Evolutionary conservation across 1,140 invertebrate species (phyloP), one percentile per base, ranked within the genome.

Genomic region (Drosophila nasuta): DNA sequence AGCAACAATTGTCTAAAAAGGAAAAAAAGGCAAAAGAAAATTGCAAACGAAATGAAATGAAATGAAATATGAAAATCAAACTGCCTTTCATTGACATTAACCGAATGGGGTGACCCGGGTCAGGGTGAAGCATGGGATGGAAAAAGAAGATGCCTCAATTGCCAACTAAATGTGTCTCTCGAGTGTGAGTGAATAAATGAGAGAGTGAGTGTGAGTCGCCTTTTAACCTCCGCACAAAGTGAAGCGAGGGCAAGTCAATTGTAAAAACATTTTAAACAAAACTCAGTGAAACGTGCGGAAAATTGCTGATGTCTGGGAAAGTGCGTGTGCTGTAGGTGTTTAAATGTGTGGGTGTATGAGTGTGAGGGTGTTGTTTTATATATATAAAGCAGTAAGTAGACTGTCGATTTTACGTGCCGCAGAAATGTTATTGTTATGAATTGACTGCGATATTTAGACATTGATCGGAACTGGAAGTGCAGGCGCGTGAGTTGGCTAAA

Each of bases 181-280:
- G 20, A 25, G 20, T 25, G 3, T 25, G 20, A 25, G 20, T 25
- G 20, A 25, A 25, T 25, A 3, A 25, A 25, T 25, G 20, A 25
- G 43, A 8, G 54, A 38, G 7, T 52, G 38, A 33, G 72, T 78
- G 69, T 66, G 63, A 68, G 66, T 70, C 35, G 1, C 20, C 20
- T 25, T 25, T 25, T 25, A 20, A 5, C 38, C n/a, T 52, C 13
- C 25, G 17, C 17, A 45, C n/a, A n/a, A 46, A 41, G 52, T 28
- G 20, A 60, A 66, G 25, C n/a, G 38, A 11, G 28, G 49, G 62
- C 64, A 62, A 79, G 75, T 81, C 85, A 89, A 85, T 85, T 89
- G 86, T 90, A 90, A 81, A 89, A 73, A 71, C 78, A 89, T 89
- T 81, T 85, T 90, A 89, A 85, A 81, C 85, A 89, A 85, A 89